Evolutionary conservation across 2,888 invertebrate species (phyloP).

Genomic region (Megalurothrips usitatus): DNA sequence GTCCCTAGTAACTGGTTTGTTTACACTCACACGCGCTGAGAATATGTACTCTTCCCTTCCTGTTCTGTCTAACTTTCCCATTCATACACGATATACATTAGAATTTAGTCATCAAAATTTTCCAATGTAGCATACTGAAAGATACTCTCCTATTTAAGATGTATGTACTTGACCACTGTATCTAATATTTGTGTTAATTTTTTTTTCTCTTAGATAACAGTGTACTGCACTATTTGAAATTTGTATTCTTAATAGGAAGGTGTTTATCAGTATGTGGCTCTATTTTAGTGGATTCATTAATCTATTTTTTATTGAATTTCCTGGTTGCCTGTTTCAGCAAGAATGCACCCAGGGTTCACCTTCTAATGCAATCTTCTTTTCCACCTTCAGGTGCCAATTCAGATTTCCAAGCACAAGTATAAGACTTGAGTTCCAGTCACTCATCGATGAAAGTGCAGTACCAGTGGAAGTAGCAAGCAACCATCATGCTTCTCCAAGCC

Average conservation of each 20-base stretch:
- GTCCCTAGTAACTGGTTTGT: slow-evolving; percentile 25
- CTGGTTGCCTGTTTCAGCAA: too few species aligned
- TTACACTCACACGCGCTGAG: not conserved
- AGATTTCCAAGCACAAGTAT: slow-evolving; percentile 97
- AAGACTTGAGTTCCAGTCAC: slow-evolving; percentile 86
- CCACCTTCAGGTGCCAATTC: slow-evolving; percentile 77
- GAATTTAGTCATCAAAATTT: slow-evolving; percentile 2
- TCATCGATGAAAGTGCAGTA: slow-evolving; percentile 69
- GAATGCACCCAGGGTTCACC: not conserved
- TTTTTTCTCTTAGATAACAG: too few species aligned
- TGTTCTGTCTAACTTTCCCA: not conserved
- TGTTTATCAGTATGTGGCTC: too few species aligned
- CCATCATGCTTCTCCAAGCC: slow-evolving; percentile 11
- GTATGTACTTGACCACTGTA: too few species aligned
- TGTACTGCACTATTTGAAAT: too few species aligned
- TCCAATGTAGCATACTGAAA: not conserved
- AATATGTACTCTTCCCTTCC: not conserved
- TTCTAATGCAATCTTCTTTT: slow-evolving; percentile 28
- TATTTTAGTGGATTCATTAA: too few species aligned
- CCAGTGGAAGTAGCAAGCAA: slow-evolving; percentile 35
- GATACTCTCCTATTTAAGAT: not conserved
- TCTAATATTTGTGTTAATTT: too few species aligned
- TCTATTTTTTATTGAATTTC: too few species aligned
- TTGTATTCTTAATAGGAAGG: too few species aligned
- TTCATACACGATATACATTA: too few species aligned